Base-by-base conservation (phyloP, 2,797 vertebrate genomes). In the Coendou prehensilis region DNA sequence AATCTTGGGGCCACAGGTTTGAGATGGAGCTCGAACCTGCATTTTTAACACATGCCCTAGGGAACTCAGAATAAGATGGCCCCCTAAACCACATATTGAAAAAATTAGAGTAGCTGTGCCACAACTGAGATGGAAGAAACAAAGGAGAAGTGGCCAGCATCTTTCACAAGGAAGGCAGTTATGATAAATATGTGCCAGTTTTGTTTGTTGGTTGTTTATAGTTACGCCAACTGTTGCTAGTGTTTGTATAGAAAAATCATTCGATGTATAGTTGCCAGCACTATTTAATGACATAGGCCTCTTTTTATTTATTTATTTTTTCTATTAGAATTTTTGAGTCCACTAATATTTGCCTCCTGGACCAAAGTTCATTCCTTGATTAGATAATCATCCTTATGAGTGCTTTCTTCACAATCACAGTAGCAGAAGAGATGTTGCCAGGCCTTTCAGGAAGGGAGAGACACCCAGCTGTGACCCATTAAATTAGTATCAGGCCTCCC, bases 391-490 rank as follows among this genome's bases (percentile, higher is more conserved):
- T 98, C 98, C 98, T 98, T 95, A 90, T 75, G 96, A 98, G 96
- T 92, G 89, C 95, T 94, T 98, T 93, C 96, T 97, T 94, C 81
- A 76, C 91, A 87, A 91, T 98, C 97, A 97, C 97, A 97, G 93
- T 97, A 97, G 85, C 86, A 89, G 97, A 97, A 89, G 97, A 95
- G 97, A 92, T 67, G 83, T 97, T 98, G 97, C 98, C 98, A 98
- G 97, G 76, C 91, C 90, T 98, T 97, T 98, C 98, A 98, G 98
- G 98, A 99, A 99, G 98, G 97, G 98, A 98, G 98, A 98, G 98
- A 98, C 98, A 97, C 97, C 97, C 97, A 98, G 96, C 90, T 97
- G 96, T 95, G 98, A 98, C 96, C 95, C 96, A 95, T 98, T 98
- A 97, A 98, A 96, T 97, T 97, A 98, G 97, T 98, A 98, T 97